Evolutionary conservation across 37 sponge, comb jelly and placozoan genomes (phyloP).

Genomic region (Halisarca cf. caerulea): DNA sequence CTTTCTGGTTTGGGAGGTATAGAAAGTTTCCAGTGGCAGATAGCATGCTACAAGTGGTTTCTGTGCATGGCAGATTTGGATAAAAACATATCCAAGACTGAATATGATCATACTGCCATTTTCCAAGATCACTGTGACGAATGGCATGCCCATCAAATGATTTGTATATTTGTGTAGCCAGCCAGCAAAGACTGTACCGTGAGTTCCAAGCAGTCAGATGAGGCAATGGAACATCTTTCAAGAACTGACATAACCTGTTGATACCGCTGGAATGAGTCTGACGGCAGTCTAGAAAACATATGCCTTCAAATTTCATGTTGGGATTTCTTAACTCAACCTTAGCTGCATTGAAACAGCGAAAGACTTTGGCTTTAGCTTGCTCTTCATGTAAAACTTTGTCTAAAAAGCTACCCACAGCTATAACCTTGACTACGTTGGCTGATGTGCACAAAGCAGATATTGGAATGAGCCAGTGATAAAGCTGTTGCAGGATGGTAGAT

Average conservation of each 20-base stretch:
- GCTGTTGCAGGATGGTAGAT: neutral
- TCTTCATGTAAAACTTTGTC: neutral
- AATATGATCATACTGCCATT: neutral
- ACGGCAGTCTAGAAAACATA: neutral
- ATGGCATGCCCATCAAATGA: neutral
- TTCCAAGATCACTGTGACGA: neutral
- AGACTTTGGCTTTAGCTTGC: neutral
- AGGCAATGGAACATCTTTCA: neutral
- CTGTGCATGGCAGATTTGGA: neutral
- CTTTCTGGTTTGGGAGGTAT: neutral
- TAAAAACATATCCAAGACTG: neutral
- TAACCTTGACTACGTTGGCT: neutral
- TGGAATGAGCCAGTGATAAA: neutral
- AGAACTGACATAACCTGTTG: neutral
- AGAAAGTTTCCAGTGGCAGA: neutral
- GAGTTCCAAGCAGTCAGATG: neutral
- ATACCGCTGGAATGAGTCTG: neutral
- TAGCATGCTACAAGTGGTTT: neutral
- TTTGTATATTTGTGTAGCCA: neutral
- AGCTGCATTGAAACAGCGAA: neutral
- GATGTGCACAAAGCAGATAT: neutral
- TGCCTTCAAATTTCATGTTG: neutral
- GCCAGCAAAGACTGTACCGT: neutral
- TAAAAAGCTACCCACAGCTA: neutral
- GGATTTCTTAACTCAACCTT: neutral